phyloP scores from a whole-genome alignment of 2,113 vertebrate species.

The Sus scrofa region DNA sequence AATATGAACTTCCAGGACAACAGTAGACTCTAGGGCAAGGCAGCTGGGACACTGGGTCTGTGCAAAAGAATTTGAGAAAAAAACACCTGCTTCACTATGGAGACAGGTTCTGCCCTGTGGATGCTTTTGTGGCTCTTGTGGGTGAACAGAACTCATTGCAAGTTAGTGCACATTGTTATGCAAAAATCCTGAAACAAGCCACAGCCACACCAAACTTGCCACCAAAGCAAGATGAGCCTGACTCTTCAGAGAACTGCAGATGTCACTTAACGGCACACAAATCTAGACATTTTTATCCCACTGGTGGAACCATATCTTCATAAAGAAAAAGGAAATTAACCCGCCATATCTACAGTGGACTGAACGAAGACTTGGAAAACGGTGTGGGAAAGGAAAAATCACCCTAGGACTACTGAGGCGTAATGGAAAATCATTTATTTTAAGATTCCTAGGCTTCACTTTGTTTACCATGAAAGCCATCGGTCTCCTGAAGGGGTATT shows the following conservation, averaged over 20 bases:
- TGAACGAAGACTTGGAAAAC: background rate
- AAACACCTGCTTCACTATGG: background rate
- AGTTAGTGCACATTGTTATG: background rate
- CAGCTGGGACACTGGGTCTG: background rate
- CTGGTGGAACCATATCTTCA: background rate
- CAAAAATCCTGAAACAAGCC: background rate
- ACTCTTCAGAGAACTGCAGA: background rate
- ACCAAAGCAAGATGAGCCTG: background rate
- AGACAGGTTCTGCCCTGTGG: background rate
- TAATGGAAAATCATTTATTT: background rate
- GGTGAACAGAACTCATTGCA: too few relatives aligned
- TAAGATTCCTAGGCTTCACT: background rate
- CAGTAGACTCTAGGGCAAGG: background rate
- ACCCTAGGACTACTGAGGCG: background rate
- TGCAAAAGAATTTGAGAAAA: background rate
- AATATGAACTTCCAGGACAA: background rate
- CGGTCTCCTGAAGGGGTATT: background rate
- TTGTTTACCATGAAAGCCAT: background rate
- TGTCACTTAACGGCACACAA: background rate
- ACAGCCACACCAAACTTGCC: background rate
- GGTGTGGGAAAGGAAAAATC: background rate
- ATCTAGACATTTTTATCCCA: background rate
- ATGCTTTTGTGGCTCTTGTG: background rate
- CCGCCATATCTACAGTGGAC: background rate
- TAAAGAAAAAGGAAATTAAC: background rate